Conservation (phyloP, 1,140 invertebrate species). For the Tetragonula clypearis region DNA sequence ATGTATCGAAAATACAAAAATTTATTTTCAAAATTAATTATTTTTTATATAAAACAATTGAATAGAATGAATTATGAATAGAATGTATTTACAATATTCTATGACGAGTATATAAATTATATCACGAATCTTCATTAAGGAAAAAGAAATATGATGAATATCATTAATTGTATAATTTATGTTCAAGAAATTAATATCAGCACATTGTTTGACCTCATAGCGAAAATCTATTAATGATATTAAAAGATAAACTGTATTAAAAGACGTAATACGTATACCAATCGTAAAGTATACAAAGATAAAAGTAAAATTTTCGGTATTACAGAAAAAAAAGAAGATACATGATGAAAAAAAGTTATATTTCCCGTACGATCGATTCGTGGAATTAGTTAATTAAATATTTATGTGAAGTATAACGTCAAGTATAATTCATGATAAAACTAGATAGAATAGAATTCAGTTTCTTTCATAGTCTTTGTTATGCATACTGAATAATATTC, state of each 20-base stretch:
- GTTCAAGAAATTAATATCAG: neutral
- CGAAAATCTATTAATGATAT: neutral
- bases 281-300: neutral
- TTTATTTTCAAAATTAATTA: neutral
- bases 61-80: neutral
- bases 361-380: slow-evolving; percentile 15
- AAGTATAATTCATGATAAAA: slow-evolving; percentile 21
- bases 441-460: neutral
- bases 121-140: neutral
- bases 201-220: neutral
- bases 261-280: neutral
- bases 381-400: slow-evolving; percentile 3
- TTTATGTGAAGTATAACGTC: slow-evolving; percentile 11
- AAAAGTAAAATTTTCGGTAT: neutral
- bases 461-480: neutral
- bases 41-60: neutral
- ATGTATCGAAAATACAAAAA: neutral
- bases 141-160: neutral
- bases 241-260: neutral
- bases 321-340: neutral
- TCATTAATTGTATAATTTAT: neutral
- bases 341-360: neutral
- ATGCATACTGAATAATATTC: neutral
- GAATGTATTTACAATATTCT: neutral
- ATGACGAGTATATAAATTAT: neutral